Percentiles rank a stretch among this genome's conserved stretches.
Conservation (phyloP, 2,888 invertebrate genomes). For the Cryptophagus acutangulus region DNA sequence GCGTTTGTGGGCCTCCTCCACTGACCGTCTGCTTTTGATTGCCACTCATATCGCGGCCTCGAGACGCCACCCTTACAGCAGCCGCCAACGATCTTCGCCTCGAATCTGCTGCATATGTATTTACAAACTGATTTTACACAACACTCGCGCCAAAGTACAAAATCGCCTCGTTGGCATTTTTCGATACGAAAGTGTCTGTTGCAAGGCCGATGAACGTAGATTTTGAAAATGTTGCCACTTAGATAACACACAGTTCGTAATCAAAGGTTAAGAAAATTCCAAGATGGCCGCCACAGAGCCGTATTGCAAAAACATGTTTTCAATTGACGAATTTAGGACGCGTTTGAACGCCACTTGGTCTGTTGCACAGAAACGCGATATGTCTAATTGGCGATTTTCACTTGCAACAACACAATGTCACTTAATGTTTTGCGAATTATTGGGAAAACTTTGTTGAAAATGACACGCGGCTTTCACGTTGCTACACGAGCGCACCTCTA, state of each 20-base stretch:
- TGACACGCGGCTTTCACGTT: slow-evolving; percentile 52
- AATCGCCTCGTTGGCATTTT: slow-evolving; percentile 32
- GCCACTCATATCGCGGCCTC: slow-evolving; percentile 59
- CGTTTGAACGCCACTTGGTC: slow-evolving; percentile 10
- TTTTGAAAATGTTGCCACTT: slow-evolving; percentile 31
- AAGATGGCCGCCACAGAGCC: slow-evolving; percentile 50
- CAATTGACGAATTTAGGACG: slow-evolving; percentile 4
- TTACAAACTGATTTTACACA: slow-evolving; percentile 42
- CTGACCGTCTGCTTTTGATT: slow-evolving; percentile 63
- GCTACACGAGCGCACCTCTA: slow-evolving; percentile 44
- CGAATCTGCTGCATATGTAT: slow-evolving; percentile 47
- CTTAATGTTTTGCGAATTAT: slow-evolving; percentile 42
- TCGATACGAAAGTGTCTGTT: slow-evolving; percentile 28
- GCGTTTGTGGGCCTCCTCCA: slow-evolving; percentile 56
- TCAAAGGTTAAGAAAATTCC: slow-evolving; percentile 49
- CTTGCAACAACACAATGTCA: slow-evolving; percentile 42
- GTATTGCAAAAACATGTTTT: slow-evolving; percentile 49
- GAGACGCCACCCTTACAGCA: slow-evolving; percentile 49
- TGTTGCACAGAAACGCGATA: slow-evolving; percentile 24
- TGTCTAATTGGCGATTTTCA: slow-evolving; percentile 28
- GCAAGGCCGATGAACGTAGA: slow-evolving; percentile 32
- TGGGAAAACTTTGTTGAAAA: slow-evolving; percentile 45
- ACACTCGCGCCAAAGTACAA: slow-evolving; percentile 35
- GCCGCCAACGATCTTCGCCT: slow-evolving; percentile 53
- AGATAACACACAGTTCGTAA: slow-evolving; percentile 39